Conservation (phyloP, 2,888 invertebrate genomes). For the Tipula unca region DNA sequence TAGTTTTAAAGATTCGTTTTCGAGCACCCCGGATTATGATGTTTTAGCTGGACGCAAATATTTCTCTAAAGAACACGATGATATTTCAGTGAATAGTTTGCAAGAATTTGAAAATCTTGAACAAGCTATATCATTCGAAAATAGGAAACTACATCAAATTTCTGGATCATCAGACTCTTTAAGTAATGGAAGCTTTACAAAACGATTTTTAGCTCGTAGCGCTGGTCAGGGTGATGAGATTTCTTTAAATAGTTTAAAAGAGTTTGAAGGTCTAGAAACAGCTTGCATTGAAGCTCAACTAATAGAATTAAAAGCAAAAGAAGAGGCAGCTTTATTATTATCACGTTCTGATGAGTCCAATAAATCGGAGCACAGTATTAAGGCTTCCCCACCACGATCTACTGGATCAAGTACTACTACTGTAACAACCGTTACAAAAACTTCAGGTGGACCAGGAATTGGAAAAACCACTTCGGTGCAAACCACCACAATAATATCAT, state of each 20-base stretch:
- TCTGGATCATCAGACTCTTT: slow-evolving; percentile 75
- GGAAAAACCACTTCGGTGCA: slow-evolving; percentile 32
- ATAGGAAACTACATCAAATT: slow-evolving; percentile 54
- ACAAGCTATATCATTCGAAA: slow-evolving; percentile 71
- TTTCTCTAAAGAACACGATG: slow-evolving; percentile 80
- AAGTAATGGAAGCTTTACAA: slow-evolving; percentile 71
- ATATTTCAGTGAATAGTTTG: slow-evolving; percentile 83
- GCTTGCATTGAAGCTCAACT: slow-evolving; percentile 77
- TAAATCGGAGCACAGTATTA: slow-evolving; percentile 37
- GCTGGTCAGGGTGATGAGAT: slow-evolving; percentile 76
- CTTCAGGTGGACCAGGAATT: slow-evolving; percentile 31
- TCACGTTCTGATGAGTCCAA: slow-evolving; percentile 45
- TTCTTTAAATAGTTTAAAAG: slow-evolving; percentile 78
- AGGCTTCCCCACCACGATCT: slow-evolving; percentile 33
- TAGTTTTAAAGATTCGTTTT: slow-evolving; percentile 79
- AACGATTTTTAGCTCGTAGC: slow-evolving; percentile 58
- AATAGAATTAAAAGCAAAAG: slow-evolving; percentile 73
- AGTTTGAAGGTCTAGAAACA: slow-evolving; percentile 85
- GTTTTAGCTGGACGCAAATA: slow-evolving; percentile 74
- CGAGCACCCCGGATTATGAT: slow-evolving; percentile 89
- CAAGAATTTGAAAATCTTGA: slow-evolving; percentile 93
- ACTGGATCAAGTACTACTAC: slow-evolving; percentile 29
- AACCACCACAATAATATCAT: slow-evolving; percentile 27
- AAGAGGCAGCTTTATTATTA: slow-evolving; percentile 70
- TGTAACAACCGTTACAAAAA: slow-evolving; percentile 31